These are phyloP conservation scores for Caenorhabditis virilis DNA, from an alignment of 2,888 invertebrate species.

Conservation along the genomic window DNA sequence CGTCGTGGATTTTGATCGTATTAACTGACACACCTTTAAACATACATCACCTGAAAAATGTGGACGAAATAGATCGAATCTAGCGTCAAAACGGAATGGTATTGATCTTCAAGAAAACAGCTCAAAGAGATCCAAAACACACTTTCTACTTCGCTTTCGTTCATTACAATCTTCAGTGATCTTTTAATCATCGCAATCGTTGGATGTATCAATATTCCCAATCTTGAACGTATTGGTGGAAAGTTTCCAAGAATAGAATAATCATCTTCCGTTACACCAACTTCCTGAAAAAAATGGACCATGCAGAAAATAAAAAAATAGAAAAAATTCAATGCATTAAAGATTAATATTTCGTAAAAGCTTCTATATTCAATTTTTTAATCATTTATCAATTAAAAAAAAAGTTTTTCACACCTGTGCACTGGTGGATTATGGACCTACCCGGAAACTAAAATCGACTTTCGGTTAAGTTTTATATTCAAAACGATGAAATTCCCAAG, in stretches of 20 bases:
- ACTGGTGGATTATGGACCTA: too few relatives aligned
- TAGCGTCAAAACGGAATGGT: constrained; percentile 24
- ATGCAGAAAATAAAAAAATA: too few relatives aligned
- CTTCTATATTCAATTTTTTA: too few relatives aligned
- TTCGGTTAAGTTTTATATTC: too few relatives aligned
- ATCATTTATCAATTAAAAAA: too few relatives aligned
- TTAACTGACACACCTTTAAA: too few relatives aligned
- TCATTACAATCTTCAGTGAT: constrained; percentile 14
- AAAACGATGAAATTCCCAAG: too few relatives aligned
- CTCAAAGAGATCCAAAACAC: constrained; percentile 41
- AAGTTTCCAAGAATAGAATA: constrained; percentile 42
- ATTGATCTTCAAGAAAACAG: constrained; percentile 23
- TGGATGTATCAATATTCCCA: constrained; percentile 47
- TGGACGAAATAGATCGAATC: constrained; percentile 37
- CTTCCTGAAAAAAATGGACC: constrained; percentile 46
- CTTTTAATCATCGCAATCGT: constrained; percentile 37
- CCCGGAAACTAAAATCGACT: too few relatives aligned
- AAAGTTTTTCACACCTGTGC: too few relatives aligned
- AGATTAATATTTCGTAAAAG: too few relatives aligned
- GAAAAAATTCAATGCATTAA: too few relatives aligned
- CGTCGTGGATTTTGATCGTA: too few relatives aligned
- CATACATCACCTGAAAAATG: constrained; percentile 27
- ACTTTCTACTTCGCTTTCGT: constrained; percentile 27
- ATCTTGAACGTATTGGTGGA: constrained; percentile 44
- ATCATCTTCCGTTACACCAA: constrained; percentile 39